These are phyloP conservation scores for Clarias platycephalus DNA, from an alignment of 2,797 vertebrate species.

Conservation along the genomic window DNA sequence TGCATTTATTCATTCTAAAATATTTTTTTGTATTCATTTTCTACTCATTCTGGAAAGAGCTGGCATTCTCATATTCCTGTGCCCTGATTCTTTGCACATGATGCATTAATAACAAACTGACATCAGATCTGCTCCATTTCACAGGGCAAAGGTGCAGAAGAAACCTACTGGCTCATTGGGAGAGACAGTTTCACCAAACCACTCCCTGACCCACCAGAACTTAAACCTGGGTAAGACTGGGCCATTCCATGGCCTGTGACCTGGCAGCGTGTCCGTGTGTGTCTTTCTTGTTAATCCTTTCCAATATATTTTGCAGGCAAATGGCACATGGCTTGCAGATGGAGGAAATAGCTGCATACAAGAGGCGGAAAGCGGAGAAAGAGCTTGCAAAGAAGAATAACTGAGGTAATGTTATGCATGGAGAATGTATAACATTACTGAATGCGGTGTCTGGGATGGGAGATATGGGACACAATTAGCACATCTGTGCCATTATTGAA, in stretches of 20 bases:
- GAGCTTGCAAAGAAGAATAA: slow-evolving; percentile 81
- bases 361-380: slow-evolving; percentile 81
- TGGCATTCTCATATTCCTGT: neutral
- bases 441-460: slow-evolving; percentile 45
- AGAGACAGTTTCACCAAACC: slow-evolving; percentile 86
- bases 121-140: neutral
- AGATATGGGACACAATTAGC: slow-evolving; percentile 40
- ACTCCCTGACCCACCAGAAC: slow-evolving; percentile 80
- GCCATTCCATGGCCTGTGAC: slow-evolving; percentile 40
- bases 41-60: neutral
- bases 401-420: slow-evolving; percentile 81
- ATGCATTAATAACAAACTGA: neutral
- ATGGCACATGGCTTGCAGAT: slow-evolving; percentile 82
- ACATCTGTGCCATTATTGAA: slow-evolving; percentile 41
- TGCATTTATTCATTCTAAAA: neutral
- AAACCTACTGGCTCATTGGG: slow-evolving; percentile 89
- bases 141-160: slow-evolving; percentile 84
- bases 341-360: slow-evolving; percentile 81
- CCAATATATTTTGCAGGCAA: slow-evolving; percentile 71
- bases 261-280: slow-evolving; percentile 47
- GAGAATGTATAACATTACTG: slow-evolving; percentile 77
- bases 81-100: neutral
- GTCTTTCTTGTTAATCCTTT: slow-evolving; percentile 64
- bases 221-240: slow-evolving; percentile 73
- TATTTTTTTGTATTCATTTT: neutral